A percentile compares a stretch with the other conserved stretches of the same genome.
Evolutionary conservation across 2,113 vertebrate genomes (phyloP).

Genomic region (Sinocyclocheilus anophthalmus): DNA sequence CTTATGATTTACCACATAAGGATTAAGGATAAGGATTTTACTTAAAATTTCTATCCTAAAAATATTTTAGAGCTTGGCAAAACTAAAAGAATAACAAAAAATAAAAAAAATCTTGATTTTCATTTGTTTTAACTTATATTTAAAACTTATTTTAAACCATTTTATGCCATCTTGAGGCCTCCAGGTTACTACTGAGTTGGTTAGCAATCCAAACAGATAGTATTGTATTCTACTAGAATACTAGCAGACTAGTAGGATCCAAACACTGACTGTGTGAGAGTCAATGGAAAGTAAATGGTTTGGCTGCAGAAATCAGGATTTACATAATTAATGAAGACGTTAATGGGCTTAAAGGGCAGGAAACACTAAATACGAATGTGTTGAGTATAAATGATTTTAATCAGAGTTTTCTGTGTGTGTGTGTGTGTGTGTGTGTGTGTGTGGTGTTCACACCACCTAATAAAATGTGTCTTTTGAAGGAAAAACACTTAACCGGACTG

Average conservation of each 20-base stretch:
- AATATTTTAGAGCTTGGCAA: too few relatives aligned
- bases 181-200: background rate
- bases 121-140: background rate
- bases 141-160: background rate
- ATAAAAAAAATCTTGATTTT: background rate
- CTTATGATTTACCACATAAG: background rate
- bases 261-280: background rate
- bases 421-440: background rate
- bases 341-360: background rate
- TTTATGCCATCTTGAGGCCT: background rate
- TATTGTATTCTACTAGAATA: background rate
- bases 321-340: background rate
- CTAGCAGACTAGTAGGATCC: too few relatives aligned
- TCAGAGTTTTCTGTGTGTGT: background rate
- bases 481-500: slow-evolving; percentile 12
- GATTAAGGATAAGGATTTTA: background rate
- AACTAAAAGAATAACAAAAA: too few relatives aligned
- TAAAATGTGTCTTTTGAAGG: slow-evolving; percentile 11
- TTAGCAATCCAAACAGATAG: background rate
- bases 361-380: background rate
- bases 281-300: background rate
- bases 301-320: background rate
- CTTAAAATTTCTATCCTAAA: background rate
- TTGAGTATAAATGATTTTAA: background rate
- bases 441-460: background rate